These are phyloP conservation scores for Pogonus chalceus DNA, from an alignment of 1,140 invertebrate genomes.

Conservation along the genomic window DNA sequence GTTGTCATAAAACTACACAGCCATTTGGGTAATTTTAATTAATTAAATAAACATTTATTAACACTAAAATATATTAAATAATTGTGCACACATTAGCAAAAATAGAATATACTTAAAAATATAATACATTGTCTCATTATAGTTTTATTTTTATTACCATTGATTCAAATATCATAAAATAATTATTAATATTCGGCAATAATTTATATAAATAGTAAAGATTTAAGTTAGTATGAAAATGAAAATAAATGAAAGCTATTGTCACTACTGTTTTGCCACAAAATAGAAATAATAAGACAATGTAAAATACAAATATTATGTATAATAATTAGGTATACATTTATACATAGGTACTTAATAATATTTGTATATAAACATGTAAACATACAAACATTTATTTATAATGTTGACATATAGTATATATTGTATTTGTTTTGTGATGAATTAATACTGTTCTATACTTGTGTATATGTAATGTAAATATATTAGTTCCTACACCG, in stretches of 20 bases:
- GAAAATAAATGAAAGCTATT: too few relatives aligned
- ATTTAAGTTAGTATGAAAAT: too few relatives aligned
- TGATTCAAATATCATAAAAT: too few relatives aligned
- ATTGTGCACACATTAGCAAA: neutral
- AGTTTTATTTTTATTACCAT: neutral
- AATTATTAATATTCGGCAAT: too few relatives aligned
- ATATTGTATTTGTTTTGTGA: too few relatives aligned
- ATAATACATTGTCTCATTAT: neutral
- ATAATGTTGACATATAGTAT: neutral
- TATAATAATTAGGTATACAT: neutral
- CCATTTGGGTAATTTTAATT: neutral
- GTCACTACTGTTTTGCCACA: too few relatives aligned
- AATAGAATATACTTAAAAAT: neutral
- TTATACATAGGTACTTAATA: neutral
- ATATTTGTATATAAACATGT: constrained; percentile 4
- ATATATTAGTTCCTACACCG: too few relatives aligned
- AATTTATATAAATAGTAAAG: too few relatives aligned
- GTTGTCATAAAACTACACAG: neutral
- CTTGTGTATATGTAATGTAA: too few relatives aligned
- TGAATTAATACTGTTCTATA: too few relatives aligned
- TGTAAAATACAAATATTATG: neutral
- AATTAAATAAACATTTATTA: neutral
- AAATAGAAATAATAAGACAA: too few relatives aligned
- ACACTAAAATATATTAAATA: neutral
- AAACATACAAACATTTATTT: neutral